These are phyloP conservation scores for Pantherophis guttatus DNA, from an alignment of 2,113 vertebrate genomes.

Conservation along the genomic window DNA sequence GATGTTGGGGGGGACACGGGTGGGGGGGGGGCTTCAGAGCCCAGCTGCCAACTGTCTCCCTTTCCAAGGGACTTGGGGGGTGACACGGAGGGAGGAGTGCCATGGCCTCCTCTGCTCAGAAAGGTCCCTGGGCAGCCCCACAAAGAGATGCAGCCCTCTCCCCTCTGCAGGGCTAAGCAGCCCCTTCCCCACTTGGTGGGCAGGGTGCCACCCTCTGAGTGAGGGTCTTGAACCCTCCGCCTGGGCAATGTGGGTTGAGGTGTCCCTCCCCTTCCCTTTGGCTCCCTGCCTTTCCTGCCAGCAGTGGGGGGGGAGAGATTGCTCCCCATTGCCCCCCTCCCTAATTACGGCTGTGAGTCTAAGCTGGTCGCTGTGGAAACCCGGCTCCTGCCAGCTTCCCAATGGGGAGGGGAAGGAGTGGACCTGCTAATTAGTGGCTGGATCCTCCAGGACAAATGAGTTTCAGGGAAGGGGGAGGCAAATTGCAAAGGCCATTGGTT, in stretches of 20 bases:
- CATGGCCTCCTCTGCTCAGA: neutral
- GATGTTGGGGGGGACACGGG: neutral
- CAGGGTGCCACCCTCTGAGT: neutral
- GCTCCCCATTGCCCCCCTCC: neutral
- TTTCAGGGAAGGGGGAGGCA: neutral
- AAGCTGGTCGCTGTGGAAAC: slow-evolving; percentile 12
- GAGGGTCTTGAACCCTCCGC: neutral
- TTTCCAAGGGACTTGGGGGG: neutral
- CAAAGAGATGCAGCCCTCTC: neutral
- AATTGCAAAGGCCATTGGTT: neutral
- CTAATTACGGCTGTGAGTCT: slow-evolving; percentile 2
- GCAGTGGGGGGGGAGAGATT: neutral
- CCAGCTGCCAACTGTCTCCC: neutral
- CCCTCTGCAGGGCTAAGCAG: neutral
- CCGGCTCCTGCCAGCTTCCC: neutral
- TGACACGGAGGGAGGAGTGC: neutral
- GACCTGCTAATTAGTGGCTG: neutral
- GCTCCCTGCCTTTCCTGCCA: neutral
- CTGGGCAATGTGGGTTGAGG: neutral
- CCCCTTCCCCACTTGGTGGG: neutral
- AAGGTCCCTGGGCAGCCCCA: neutral
- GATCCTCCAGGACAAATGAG: slow-evolving; percentile 5
- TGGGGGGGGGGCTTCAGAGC: no score
- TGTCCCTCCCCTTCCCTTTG: neutral
- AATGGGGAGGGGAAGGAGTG: neutral